Percentiles rank a stretch among this genome's conserved stretches.
These are phyloP conservation scores for Mythimna vitellina DNA, from an alignment of 2,888 invertebrate species.

Conservation along the genomic window DNA sequence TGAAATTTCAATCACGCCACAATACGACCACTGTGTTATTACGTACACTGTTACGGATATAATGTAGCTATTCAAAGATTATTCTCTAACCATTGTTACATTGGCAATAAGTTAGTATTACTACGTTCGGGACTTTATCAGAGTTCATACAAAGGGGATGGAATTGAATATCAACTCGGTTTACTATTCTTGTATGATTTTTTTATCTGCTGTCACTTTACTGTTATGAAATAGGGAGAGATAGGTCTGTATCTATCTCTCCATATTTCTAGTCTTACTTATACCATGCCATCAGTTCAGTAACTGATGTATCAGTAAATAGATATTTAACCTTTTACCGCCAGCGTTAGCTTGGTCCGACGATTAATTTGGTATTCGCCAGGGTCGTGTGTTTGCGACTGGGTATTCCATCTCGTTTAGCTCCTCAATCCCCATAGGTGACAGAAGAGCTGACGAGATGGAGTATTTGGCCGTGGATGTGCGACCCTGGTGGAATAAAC, in stretches of 20 bases:
- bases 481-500: no score
- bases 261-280: no score
- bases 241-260: background rate
- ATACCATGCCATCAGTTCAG: no score
- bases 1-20: slow-evolving; percentile 77
- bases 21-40: slow-evolving; percentile 67
- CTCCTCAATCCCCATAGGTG: no score
- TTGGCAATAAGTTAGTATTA: slow-evolving; percentile 61
- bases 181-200: slow-evolving; percentile 57
- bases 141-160: slow-evolving; percentile 54
- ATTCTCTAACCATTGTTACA: slow-evolving; percentile 61
- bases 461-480: no score
- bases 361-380: no score
- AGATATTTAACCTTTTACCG: no score
- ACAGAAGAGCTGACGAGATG: no score
- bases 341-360: no score
- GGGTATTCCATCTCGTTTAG: no score
- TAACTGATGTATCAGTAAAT: background rate
- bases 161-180: slow-evolving; percentile 60
- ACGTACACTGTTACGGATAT: slow-evolving; percentile 58
- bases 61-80: slow-evolving; percentile 61
- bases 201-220: slow-evolving; percentile 43
- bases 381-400: no score
- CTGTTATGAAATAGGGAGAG: slow-evolving; percentile 15
- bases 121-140: slow-evolving; percentile 56